Evolutionary conservation across 2,113 vertebrate genomes (phyloP), one percentile per base, ranked within the genome.

Genomic region (Speoplatyrhinus poulsoni): DNA sequence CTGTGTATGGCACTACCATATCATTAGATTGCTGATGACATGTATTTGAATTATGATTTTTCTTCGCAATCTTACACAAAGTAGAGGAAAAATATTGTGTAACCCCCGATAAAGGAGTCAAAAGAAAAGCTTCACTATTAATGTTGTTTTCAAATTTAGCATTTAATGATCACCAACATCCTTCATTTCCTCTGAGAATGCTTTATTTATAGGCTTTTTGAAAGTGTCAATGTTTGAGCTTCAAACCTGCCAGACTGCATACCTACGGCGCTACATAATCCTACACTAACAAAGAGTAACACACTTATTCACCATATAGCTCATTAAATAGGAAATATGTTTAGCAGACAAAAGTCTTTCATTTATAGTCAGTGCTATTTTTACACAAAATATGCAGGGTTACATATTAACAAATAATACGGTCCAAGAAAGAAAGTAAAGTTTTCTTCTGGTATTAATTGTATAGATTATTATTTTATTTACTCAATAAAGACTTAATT

Each of bases 311-410:
- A 64, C 48, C 68, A 76, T 82, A 65, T 76, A 85, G 60, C 70
- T 85, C 77, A 85, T 88, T 87, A 85, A 82, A 82, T 49, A 74
- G 81, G 46, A 82, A 82, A 76, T 79, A 73, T 70, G 67, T 81
- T 82, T 81, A 61, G 55, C 5, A 19, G 59, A 68, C 66, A 33
- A 53, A 72, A 73, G 60, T 59, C 13, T 13, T 11, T n/a, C 19
- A 73, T 67, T 81, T 75, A 82, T 82, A 72, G 84, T 79, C 17
- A 70, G 67, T 68, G 64, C 75, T 72, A 78, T 81, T 85, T 84
- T 81, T 78, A 80, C 60, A 73, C 55, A 60, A 82, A 82, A 80
- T 81, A 80, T 88, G 77, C 59, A 67, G 66, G 64, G 33, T 68
- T 75, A 56, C 63, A 17, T 54, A 59, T 76, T 73, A 33, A 63